Base-by-base conservation (phyloP, 2,888 invertebrate genomes). In the Merodon equestris region DNA sequence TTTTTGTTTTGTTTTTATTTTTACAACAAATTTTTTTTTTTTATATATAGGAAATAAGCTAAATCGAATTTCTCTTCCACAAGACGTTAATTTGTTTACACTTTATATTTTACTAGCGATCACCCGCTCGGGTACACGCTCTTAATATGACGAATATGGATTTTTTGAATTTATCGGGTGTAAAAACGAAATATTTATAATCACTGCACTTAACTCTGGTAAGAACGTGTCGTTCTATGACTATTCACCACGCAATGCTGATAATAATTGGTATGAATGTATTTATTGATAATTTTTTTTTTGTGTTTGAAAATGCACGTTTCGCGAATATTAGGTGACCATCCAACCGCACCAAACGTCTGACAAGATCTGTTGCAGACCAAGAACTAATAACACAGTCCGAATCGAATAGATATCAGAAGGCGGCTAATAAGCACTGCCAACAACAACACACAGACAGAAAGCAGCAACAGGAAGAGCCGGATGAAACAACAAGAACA, bases 351-450 rank as follows among this genome's bases (percentile, higher is more conserved):
- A 40, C 27, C 27, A 60, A 64, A 70, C 74, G 74, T 74, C 79
- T 70, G 60, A 34, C 40, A 64, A 64, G 79, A 79, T 74, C 79
- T 27, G 60, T 79, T 40, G 79, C 68, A 68, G 56, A 74, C 27
- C 44, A 45, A 60, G 74, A 79, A 79, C 79, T 79, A 68, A 64
- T 53, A 70, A 47, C 53, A 70, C 38, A 70, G 64, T 50, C 45
- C 51, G 53, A 47, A 66, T 73, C 36, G 58, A 74, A 60, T 27
- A 60, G 50, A 58, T 64, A 58, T 68, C 68, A 72, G 44, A 63
- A 67, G 47, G 53, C 47, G 57, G 42, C 27, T 27, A 27, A 27
- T 27, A 27, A 27, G 7, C 7, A 27, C 7, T 27, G 27, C 12
- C 63, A 45, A 36, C 34, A 53, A 53, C 40, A 50, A 50, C 45